These are phyloP conservation scores for Basileuterus tristriatus DNA, from an alignment of 2,797 vertebrate species.

Conservation along the genomic window DNA sequence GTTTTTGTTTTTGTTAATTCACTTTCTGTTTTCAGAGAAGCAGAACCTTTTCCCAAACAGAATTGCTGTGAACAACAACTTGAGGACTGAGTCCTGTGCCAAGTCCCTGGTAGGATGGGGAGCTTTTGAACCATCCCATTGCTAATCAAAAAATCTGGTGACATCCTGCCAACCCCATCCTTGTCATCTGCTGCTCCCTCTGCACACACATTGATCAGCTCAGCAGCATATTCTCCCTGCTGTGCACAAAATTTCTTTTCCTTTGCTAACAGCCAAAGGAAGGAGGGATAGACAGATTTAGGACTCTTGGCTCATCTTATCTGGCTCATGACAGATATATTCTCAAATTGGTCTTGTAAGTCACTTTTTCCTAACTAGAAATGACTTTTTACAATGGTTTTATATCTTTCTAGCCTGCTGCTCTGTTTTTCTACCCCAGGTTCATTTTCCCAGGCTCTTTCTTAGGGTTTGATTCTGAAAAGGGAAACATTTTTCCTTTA, in stretches of 20 bases:
- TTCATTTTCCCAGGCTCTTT: background rate
- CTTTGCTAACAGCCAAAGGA: background rate
- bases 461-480: background rate
- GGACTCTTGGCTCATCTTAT: slow-evolving; percentile 15
- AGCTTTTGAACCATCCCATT: slow-evolving; percentile 20
- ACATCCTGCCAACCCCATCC: slow-evolving; percentile 6
- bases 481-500: background rate
- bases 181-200: slow-evolving; percentile 26
- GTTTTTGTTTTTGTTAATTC: slow-evolving; percentile 39
- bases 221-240: background rate
- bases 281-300: background rate
- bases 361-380: slow-evolving; percentile 47
- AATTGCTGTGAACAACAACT: background rate
- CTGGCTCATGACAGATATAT: background rate
- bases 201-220: background rate
- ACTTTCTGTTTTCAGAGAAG: slow-evolving; percentile 12
- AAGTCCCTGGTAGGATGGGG: background rate
- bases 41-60: slow-evolving; percentile 15
- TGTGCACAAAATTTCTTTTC: background rate
- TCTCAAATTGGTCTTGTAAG: slow-evolving; percentile 4
- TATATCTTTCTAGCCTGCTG: background rate
- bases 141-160: slow-evolving; percentile 38
- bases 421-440: background rate
- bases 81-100: background rate
- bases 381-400: background rate